A percentile compares a stretch with the other conserved stretches of the same genome.
Conservation (phyloP, 2,797 vertebrate species). For the Chrysocyon brachyurus region DNA sequence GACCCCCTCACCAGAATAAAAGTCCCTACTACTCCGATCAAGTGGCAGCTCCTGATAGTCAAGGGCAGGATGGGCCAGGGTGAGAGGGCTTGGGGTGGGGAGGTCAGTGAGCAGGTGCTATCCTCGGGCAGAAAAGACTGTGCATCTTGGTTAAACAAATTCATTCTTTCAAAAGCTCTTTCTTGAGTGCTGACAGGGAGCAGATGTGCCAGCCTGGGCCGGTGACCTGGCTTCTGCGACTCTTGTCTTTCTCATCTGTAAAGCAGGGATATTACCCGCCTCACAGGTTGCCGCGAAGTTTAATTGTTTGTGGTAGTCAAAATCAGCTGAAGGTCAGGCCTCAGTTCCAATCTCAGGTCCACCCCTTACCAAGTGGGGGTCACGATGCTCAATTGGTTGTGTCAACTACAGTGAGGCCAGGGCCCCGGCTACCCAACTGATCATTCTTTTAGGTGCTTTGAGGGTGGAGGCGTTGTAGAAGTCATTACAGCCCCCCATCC, state of each 20-base stretch:
- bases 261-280: too few species aligned
- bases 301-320: neutral
- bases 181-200: neutral
- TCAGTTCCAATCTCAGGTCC: neutral
- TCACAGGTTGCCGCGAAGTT: fast-evolving
- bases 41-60: neutral
- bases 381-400: neutral
- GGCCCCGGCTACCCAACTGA: neutral
- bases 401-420: neutral
- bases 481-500: neutral
- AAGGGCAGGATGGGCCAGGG: neutral
- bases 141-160: neutral
- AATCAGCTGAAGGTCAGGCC: neutral
- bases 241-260: neutral
- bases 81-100: neutral
- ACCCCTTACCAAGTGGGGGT: too few species aligned
- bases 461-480: neutral
- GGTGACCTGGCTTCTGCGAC: neutral
- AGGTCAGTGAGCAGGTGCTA: neutral
- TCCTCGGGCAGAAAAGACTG: neutral
- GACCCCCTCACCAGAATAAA: slow-evolving; percentile 1
- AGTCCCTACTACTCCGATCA: neutral
- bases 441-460: neutral
- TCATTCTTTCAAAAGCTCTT: neutral
- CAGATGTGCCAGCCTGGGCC: neutral